Evolutionary conservation across 2,113 vertebrate genomes (phyloP).

Genomic region (Psilopsiagon aurifrons): DNA sequence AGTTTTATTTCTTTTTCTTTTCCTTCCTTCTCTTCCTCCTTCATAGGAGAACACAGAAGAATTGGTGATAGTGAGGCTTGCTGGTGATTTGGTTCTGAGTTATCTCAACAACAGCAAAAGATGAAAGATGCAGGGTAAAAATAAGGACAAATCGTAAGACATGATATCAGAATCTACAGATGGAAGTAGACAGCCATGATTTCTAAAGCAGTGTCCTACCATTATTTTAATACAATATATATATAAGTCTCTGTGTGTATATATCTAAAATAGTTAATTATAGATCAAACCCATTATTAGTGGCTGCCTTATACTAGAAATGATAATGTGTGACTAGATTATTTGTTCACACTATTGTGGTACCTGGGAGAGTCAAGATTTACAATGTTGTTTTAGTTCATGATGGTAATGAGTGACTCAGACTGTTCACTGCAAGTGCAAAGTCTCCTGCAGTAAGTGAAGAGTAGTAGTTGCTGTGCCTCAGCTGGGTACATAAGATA

Average conservation of each 20-base stretch:
- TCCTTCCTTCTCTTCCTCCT: not conserved
- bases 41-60: not conserved
- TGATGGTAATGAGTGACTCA: not conserved
- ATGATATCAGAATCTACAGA: not conserved
- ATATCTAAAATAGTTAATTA: not conserved
- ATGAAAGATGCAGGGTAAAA: not conserved
- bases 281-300: not conserved
- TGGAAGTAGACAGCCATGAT: not conserved
- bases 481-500: not conserved
- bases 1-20: slow-evolving; percentile 32
- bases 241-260: not conserved
- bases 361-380: not conserved
- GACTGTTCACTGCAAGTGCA: not conserved
- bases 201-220: not conserved
- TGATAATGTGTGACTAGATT: not conserved
- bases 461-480: not conserved
- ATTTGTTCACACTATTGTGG: not conserved
- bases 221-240: not conserved
- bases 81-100: not conserved
- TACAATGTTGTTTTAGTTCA: not conserved
- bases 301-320: not conserved
- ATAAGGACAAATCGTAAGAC: not conserved
- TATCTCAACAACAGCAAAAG: not conserved
- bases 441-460: not conserved
- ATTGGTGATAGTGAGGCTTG: not conserved